Conservation (phyloP, 1,140 invertebrate genomes). For the Sarcophaga bullata region DNA sequence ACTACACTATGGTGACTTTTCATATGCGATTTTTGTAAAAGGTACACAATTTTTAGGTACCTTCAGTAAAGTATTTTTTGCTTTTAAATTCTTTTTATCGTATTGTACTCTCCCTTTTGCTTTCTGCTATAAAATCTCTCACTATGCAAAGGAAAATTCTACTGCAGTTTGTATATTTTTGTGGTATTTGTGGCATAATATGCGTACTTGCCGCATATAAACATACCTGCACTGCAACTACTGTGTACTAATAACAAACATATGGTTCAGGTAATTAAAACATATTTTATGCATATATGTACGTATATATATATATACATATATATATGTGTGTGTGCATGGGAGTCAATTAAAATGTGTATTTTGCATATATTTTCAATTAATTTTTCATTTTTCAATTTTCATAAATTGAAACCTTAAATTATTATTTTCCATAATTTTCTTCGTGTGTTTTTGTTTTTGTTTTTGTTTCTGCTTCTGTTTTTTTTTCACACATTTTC, state of each 20-base stretch:
- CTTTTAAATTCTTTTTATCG: no score
- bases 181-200: slow-evolving; percentile 37
- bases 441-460: no score
- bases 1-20: no score
- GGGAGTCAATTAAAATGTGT: slow-evolving; percentile 34
- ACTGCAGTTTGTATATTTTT: slow-evolving; percentile 13
- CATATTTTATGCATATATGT: neutral
- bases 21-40: no score
- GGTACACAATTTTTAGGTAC: no score
- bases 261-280: slow-evolving; percentile 1
- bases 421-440: neutral
- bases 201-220: neutral
- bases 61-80: no score
- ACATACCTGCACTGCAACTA: neutral
- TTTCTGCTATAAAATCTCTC: no score
- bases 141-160: neutral
- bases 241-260: neutral
- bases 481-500: no score
- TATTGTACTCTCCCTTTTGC: no score
- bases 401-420: slow-evolving; percentile 16
- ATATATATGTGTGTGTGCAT: neutral
- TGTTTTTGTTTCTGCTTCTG: no score
- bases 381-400: neutral
- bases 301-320: neutral
- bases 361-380: slow-evolving; percentile 34